These are phyloP conservation scores for Agrochola litura DNA, from an alignment of 2,888 invertebrate genomes.

Conservation along the genomic window DNA sequence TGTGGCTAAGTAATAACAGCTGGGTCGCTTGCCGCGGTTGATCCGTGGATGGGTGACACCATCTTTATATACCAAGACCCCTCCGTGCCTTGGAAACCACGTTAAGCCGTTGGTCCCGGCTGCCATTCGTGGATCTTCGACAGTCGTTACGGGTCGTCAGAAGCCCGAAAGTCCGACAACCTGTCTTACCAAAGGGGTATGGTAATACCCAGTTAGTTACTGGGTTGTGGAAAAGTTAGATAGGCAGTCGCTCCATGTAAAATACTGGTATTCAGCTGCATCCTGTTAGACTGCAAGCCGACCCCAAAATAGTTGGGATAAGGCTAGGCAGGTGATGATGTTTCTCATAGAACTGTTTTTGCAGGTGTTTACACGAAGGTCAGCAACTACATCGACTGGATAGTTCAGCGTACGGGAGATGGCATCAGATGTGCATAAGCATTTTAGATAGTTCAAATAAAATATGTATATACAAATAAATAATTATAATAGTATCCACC, in stretches of 20 bases:
- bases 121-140: too few species aligned
- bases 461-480: conserved; percentile 55
- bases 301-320: not conserved
- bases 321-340: not conserved
- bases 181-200: not conserved
- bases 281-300: not conserved
- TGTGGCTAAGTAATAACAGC: too few species aligned
- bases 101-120: too few species aligned
- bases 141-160: too few species aligned
- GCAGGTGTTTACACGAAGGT: conserved; percentile 91
- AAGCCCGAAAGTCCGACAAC: not conserved
- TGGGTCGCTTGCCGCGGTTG: too few species aligned
- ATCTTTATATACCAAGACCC: too few species aligned
- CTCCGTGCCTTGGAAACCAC: too few species aligned
- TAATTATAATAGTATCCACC: conserved; percentile 36
- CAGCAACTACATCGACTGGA: conserved; percentile 90
- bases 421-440: conserved; percentile 78
- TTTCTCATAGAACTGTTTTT: conserved; percentile 24
- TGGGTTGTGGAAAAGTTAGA: not conserved
- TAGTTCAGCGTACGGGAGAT: conserved; percentile 77
- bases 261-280: not conserved
- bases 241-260: not conserved
- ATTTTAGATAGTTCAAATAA: conserved; percentile 33
- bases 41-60: too few species aligned
- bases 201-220: not conserved